phyloP scores from a whole-genome alignment of 2,888 invertebrate species.

The Micoletzkya japonica region DNA sequence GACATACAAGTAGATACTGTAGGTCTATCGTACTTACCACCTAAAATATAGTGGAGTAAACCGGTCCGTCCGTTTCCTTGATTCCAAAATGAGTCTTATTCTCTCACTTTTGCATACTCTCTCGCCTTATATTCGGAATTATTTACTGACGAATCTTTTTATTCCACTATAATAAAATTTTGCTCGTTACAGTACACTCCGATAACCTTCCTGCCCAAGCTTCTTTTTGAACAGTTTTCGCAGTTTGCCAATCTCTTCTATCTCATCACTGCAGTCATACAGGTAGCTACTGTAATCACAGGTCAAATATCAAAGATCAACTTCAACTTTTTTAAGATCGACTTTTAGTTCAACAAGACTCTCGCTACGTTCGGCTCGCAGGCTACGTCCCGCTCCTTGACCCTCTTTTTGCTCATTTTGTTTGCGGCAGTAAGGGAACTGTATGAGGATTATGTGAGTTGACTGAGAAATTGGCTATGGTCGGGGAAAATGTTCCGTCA shows the following conservation, averaged over 20 bases:
- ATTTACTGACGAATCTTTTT: too few species aligned
- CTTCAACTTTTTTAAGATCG: neutral
- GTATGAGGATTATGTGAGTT: conserved; percentile 86
- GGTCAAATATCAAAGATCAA: conserved; percentile 5
- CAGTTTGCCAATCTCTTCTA: conserved; percentile 99
- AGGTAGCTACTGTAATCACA: conserved; percentile 70
- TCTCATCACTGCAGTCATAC: conserved; percentile 91
- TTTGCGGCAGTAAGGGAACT: conserved; percentile 97
- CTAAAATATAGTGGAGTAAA: too few species aligned
- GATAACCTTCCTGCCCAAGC: conserved; percentile 85
- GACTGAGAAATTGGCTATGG: neutral
- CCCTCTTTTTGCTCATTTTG: conserved; percentile 88
- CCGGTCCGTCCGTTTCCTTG: too few species aligned
- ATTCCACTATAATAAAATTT: too few species aligned
- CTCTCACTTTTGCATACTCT: too few species aligned
- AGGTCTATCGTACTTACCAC: too few species aligned
- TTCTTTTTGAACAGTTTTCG: conserved; percentile 97
- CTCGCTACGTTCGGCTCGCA: conserved; percentile 94
- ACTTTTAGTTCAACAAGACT: conserved; percentile 89
- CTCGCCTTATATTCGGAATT: too few species aligned
- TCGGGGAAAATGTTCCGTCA: too few species aligned
- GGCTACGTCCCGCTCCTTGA: conserved; percentile 92
- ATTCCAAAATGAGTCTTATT: too few species aligned
- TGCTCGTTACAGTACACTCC: conserved; percentile 77
- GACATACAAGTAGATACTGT: too few species aligned